A percentile compares a stretch with the other conserved stretches of the same genome.
phyloP scores from a whole-genome alignment of 1,140 invertebrate genomes.

The Drosophila carrolli region DNA sequence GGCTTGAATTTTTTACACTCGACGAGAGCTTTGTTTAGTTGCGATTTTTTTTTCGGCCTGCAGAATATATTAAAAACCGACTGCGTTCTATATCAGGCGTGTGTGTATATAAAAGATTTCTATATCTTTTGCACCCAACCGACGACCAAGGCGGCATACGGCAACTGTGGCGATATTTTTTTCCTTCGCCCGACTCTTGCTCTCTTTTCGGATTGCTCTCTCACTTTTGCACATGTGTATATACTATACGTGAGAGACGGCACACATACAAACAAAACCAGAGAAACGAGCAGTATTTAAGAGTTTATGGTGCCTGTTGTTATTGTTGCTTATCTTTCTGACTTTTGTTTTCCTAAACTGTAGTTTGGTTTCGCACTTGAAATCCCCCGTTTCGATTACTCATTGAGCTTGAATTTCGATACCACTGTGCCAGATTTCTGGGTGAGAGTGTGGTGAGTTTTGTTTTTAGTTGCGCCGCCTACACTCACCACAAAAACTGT shows the following conservation, averaged over 20 bases:
- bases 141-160: slow-evolving; percentile 80
- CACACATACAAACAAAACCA: slow-evolving; percentile 13
- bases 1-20: slow-evolving; percentile 29
- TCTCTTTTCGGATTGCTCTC: slow-evolving; percentile 27
- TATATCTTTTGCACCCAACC: slow-evolving; percentile 76
- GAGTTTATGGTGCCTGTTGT: slow-evolving; percentile 39
- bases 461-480: slow-evolving; percentile 12
- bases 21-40: slow-evolving; percentile 11
- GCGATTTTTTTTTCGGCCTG: slow-evolving; percentile 23
- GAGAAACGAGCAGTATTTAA: slow-evolving; percentile 37
- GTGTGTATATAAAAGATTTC: slow-evolving; percentile 54
- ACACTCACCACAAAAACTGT: slow-evolving; percentile 60
- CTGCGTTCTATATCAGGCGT: slow-evolving; percentile 38
- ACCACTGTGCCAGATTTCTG: slow-evolving; percentile 53
- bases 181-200: slow-evolving; percentile 25
- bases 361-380: slow-evolving; percentile 11
- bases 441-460: slow-evolving; percentile 54
- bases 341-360: not conserved
- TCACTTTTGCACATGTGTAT: slow-evolving; percentile 30
- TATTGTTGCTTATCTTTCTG: slow-evolving; percentile 24
- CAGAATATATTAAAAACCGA: slow-evolving; percentile 49
- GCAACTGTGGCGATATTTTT: slow-evolving; percentile 68
- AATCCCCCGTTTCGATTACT: slow-evolving; percentile 14
- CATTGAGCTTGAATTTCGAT: slow-evolving; percentile 20
- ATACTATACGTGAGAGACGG: slow-evolving; percentile 48